phyloP scores from a whole-genome alignment of 2,797 vertebrate genomes.

The Decapterus maruadsi region DNA sequence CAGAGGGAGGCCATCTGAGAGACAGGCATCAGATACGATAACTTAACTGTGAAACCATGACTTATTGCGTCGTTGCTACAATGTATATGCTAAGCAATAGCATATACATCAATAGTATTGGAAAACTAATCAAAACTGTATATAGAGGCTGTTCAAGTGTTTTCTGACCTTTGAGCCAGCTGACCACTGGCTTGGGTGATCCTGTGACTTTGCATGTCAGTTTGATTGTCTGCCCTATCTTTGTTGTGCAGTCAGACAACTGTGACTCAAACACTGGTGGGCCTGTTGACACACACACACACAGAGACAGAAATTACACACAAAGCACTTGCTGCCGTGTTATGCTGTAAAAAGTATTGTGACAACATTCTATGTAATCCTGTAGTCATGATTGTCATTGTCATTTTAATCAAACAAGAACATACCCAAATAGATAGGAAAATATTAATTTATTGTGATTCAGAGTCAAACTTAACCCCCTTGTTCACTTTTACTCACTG shows the following conservation, averaged over 20 bases:
- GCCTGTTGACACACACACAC: conserved; percentile 75
- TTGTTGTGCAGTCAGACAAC: conserved; percentile 89
- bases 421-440: not conserved
- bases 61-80: not conserved
- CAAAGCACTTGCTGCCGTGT: not conserved
- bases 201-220: conserved; percentile 92
- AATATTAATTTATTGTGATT: not conserved
- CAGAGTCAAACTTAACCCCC: not conserved
- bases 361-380: not conserved
- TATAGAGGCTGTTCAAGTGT: too few relatives aligned
- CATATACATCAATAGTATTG: not conserved
- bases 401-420: not conserved
- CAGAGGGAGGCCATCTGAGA: conserved; percentile 90
- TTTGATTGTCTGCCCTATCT: conserved; percentile 94
- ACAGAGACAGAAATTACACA: conserved; percentile 19
- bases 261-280: conserved; percentile 90
- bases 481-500: conserved; percentile 83
- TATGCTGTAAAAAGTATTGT: too few relatives aligned
- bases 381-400: not conserved
- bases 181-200: conserved; percentile 89
- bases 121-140: too few relatives aligned
- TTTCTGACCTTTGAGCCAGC: conserved; percentile 95
- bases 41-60: not conserved
- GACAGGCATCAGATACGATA: not conserved
- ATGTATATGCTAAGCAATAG: not conserved